A percentile compares a stretch with the other conserved stretches of the same genome.
These are phyloP conservation scores for Heliocidaris erythrogramma DNA, from an alignment of 35 echinoderm and acorn worm genomes.

Conservation along the genomic window DNA sequence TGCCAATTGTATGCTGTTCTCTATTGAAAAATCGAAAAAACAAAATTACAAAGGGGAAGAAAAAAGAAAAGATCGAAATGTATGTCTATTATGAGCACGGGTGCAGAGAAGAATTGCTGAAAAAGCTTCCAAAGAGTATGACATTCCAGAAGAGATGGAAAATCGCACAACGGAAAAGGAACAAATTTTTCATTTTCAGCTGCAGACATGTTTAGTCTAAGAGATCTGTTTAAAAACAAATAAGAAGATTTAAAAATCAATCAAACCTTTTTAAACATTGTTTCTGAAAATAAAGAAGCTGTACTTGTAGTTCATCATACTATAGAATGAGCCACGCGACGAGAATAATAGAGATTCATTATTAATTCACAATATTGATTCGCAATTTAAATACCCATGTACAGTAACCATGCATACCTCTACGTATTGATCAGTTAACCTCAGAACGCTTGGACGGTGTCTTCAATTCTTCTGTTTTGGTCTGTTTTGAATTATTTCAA, in stretches of 20 bases:
- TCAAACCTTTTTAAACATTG: background rate
- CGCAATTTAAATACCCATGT: background rate
- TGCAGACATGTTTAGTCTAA: background rate
- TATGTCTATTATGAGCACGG: background rate
- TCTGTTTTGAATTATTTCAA: background rate
- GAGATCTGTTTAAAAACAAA: background rate
- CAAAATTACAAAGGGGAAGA: background rate
- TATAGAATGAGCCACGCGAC: background rate
- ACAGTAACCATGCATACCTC: background rate
- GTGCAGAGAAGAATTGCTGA: background rate
- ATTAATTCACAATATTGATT: background rate
- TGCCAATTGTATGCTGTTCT: background rate
- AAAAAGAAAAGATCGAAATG: background rate
- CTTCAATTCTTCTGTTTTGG: background rate
- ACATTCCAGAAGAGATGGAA: background rate
- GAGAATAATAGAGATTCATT: background rate
- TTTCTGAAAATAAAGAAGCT: background rate
- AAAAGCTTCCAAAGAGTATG: background rate
- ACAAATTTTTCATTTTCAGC: background rate
- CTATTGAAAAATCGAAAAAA: no score
- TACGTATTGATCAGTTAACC: background rate
- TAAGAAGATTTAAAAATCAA: slow-evolving; percentile 7
- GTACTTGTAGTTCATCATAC: background rate
- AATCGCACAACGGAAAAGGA: background rate
- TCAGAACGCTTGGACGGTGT: background rate